Conservation (phyloP, 2,888 invertebrate genomes). For the Drosophila robusta region DNA sequence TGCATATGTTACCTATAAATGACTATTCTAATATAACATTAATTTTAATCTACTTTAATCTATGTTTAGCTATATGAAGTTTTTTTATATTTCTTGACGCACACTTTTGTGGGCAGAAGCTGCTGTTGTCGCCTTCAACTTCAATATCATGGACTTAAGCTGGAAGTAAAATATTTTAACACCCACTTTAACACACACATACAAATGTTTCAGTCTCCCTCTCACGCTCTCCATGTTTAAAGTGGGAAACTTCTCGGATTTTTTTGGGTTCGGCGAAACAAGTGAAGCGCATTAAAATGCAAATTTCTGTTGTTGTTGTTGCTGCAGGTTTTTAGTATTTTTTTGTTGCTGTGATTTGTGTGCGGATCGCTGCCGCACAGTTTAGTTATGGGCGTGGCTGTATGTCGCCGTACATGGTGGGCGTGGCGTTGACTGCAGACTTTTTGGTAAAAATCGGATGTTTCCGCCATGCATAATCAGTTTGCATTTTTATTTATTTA, state of each 20-base stretch:
- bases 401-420: constrained; percentile 40
- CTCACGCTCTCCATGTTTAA: constrained; percentile 16
- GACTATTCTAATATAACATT: not conserved
- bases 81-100: constrained; percentile 3
- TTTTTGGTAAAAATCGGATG: constrained; percentile 62
- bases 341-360: constrained; percentile 67
- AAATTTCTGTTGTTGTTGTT: constrained; percentile 60
- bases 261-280: constrained; percentile 61
- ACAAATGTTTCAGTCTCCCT: constrained; percentile 7
- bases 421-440: constrained; percentile 40
- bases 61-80: constrained; percentile 1
- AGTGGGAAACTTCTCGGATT: constrained; percentile 38
- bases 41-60: not conserved
- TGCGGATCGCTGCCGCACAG: constrained; percentile 51
- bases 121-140: constrained; percentile 34
- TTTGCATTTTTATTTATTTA: constrained; percentile 79
- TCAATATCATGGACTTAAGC: constrained; percentile 31
- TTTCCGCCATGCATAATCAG: constrained; percentile 80
- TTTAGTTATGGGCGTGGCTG: constrained; percentile 75
- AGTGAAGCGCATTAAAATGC: constrained; percentile 81
- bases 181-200: not conserved
- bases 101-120: constrained; percentile 32
- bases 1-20: too few relatives aligned
- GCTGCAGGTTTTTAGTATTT: constrained; percentile 28
- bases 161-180: constrained; percentile 28